phyloP scores from a whole-genome alignment of 1,140 invertebrate species.

The Drosophila pseudoobscura region DNA sequence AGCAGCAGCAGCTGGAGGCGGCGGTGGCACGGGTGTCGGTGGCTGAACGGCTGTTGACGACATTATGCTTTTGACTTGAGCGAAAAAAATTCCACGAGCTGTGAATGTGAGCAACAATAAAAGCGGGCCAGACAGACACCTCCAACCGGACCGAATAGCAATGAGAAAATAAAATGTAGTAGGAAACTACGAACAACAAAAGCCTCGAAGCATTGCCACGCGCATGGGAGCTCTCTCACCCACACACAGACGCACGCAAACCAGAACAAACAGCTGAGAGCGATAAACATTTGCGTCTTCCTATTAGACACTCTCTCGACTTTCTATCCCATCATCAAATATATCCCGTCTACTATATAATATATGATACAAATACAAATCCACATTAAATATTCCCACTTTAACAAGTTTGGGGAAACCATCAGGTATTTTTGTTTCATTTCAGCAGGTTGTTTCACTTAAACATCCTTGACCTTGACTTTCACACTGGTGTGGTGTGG shows the following conservation, averaged over 20 bases:
- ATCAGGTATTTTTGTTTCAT: neutral
- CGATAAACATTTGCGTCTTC: slow-evolving; percentile 27
- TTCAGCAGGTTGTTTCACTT: slow-evolving; percentile 4
- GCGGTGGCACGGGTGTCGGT: slow-evolving; percentile 46
- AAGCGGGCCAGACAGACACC: slow-evolving; percentile 30
- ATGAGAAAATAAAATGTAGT: slow-evolving; percentile 39
- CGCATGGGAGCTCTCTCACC: slow-evolving; percentile 19
- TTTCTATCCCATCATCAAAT: slow-evolving; percentile 25
- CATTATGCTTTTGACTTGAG: slow-evolving; percentile 56
- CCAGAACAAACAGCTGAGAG: slow-evolving; percentile 46
- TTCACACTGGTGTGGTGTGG: slow-evolving; percentile 35
- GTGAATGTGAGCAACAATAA: slow-evolving; percentile 20
- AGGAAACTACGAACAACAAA: slow-evolving; percentile 52
- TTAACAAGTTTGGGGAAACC: too few species aligned
- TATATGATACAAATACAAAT: slow-evolving; percentile 2
- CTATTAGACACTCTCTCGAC: slow-evolving; percentile 12
- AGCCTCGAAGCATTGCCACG: slow-evolving; percentile 8
- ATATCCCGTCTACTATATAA: neutral
- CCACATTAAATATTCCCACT: slow-evolving; percentile 3
- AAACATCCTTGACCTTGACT: slow-evolving; percentile 61
- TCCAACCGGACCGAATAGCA: slow-evolving; percentile 44
- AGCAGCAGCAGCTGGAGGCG: slow-evolving; percentile 55
- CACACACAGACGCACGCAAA: neutral
- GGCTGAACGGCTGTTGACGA: slow-evolving; percentile 70
- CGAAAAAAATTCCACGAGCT: slow-evolving; percentile 45